phyloP scores from a whole-genome alignment of 2,888 invertebrate species.

The Agrochola lychnidis region DNA sequence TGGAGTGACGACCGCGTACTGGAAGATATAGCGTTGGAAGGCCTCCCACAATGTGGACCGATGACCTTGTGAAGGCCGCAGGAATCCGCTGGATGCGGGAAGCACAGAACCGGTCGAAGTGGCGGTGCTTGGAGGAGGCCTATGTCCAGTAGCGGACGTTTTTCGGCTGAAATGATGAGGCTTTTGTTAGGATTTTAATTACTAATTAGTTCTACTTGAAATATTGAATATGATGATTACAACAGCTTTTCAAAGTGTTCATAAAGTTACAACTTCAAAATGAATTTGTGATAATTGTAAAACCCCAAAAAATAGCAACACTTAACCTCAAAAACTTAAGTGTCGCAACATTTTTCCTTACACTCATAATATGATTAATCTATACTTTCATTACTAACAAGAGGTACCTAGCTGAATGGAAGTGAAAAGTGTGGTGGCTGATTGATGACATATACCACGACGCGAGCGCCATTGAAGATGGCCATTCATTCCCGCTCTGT shows the following conservation, averaged over 20 bases:
- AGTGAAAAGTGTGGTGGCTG: conserved; percentile 74
- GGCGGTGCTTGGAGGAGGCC: too few relatives aligned
- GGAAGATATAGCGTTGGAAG: too few relatives aligned
- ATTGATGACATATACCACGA: conserved; percentile 72
- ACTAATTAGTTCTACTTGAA: neutral
- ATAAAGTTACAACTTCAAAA: neutral
- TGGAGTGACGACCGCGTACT: too few relatives aligned
- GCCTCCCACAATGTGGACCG: too few relatives aligned
- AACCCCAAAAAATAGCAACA: neutral
- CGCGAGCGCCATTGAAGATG: conserved; percentile 51
- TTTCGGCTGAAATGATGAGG: too few relatives aligned
- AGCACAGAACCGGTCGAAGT: too few relatives aligned
- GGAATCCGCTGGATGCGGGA: too few relatives aligned
- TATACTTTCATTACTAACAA: conserved; percentile 67
- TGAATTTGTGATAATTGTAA: neutral
- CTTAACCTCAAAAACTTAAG: conserved; percentile 15
- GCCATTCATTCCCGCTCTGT: conserved; percentile 66
- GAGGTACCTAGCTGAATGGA: conserved; percentile 36
- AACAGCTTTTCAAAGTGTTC: neutral
- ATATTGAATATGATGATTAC: neutral
- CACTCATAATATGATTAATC: conserved; percentile 69
- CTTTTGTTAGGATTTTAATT: neutral
- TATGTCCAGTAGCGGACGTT: too few relatives aligned
- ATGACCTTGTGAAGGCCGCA: too few relatives aligned
- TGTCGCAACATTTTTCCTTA: conserved; percentile 16